Conservation (phyloP, 2,113 vertebrate genomes). For the Ginglymostoma cirratum region DNA sequence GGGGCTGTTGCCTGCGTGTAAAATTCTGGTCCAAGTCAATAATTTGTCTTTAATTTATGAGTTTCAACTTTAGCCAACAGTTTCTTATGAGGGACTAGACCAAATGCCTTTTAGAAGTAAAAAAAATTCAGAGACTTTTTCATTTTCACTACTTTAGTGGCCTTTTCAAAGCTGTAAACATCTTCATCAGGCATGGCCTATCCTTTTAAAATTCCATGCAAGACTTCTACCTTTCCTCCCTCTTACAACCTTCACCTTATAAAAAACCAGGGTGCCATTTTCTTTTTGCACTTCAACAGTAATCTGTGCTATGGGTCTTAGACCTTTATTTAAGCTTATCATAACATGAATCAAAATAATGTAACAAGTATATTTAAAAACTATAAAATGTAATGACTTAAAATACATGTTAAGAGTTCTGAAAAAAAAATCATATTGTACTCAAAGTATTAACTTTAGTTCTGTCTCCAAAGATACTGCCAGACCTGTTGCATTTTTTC, state of each 20-base stretch:
- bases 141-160: background rate
- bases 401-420: background rate
- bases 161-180: background rate
- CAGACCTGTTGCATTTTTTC: too few relatives aligned
- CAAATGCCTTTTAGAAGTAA: background rate
- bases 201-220: background rate
- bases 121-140: background rate
- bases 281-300: background rate
- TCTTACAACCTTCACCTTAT: background rate
- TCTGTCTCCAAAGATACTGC: too few relatives aligned
- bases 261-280: background rate
- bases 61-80: background rate
- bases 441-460: too few relatives aligned
- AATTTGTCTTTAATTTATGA: background rate
- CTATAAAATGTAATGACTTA: background rate
- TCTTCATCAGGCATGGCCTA: background rate
- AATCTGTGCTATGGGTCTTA: background rate
- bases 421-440: too few relatives aligned
- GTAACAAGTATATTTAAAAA: background rate
- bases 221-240: background rate
- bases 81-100: background rate
- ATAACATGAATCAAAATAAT: background rate
- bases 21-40: background rate
- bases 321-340: background rate
- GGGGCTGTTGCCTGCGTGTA: background rate